Base-by-base conservation (phyloP, 2,888 invertebrate genomes). In the Thymelicus acteon region DNA sequence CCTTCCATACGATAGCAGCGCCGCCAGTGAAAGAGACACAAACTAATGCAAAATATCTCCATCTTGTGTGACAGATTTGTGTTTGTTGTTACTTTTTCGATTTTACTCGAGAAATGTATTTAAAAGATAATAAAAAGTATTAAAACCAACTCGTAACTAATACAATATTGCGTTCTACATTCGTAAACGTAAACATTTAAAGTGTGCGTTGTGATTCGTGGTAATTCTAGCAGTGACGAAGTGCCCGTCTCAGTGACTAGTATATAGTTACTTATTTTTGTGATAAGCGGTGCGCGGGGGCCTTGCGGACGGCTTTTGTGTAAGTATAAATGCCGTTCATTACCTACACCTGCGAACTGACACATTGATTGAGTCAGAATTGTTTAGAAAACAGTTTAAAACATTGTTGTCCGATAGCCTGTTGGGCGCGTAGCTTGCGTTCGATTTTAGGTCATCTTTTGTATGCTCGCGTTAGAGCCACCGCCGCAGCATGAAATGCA, bases 11-110 rank as follows among this genome's bases (percentile, higher is more conserved):
- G 78, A 82, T 76, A 69, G 73, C 79, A 87, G 91, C 94, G 95
- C 94, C 88, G 79, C 90, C 82, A 69, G 90, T 89, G 94, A 84
- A 77, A 83, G 82, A 87, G 89, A 87, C 81, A 82, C 77, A 86
- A 94, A 95, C 91, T 93, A 91, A 83, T 86, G 87, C 92, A 91
- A 93, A 94, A 92, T 94, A 94, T 94, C 95, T 95, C 95, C 95
- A 95, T 95, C 94, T 95, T 95, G 93, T 91, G 90, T 95, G 95
- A 91, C 94, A 95, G 95, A 94, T 95, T 95, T 94, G 94, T 94
- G 94, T 94, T 94, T 94, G 93, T 94, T 93, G 91, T 89, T 91
- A 87, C 84, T 90, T 88, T 92, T 87, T 82, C 86, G 87, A 84
- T 89, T 87, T 90, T 90, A 84, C 77, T 82, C 80, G 80, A 79